Evolutionary conservation across 2,113 vertebrate genomes (phyloP), one percentile per base, ranked within the genome.

Genomic region (Oryzias woworae): DNA sequence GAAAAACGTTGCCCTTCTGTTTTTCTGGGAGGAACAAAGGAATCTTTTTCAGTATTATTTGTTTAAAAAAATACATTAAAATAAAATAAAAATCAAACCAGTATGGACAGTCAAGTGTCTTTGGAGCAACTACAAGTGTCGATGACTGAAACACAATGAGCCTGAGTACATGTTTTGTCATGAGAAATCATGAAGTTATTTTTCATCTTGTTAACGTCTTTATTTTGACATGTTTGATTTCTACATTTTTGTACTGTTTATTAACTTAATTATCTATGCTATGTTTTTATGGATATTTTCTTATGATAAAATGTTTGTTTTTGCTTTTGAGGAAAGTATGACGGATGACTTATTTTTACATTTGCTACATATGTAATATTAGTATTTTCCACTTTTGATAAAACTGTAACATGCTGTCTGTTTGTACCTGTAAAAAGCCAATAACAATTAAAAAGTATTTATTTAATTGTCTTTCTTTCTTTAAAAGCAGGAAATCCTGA

Each of bases 361-460:
- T 95, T 95, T 95, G 96, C 98, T 98, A 98, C 96, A 93, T 94
- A 94, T 93, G 96, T 98, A 98, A 98, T 95, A 84, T 93, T 92
- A 95, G 93, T 98, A 96, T 98, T 98, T 98, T 96, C 94, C 93
- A 96, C 94, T 91, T 95, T 98, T 98, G 95, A 98, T 98, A 98
- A 95, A 96, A 94, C 91, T 97, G 96, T 99, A 98, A 98, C 96
- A 98, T 95, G 97, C 89, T 94, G 95, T 98, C 97, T 94, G 95
- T 96, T 98, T 96, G 93, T 98, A 96, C 91, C 88, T 98, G 95
- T 98, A 98, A 98, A 89, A 98, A 97, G 95, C 93, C 95, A 98
- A 96, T 94, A 95, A 98, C 96, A 97, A 94, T 97, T 98, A 97
- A 89, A 86, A 89, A 95, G 93, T 99, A 99, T 99, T 99, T 99